These are phyloP conservation scores for Thecocarcelia acutangulata DNA, from an alignment of 2,888 invertebrate species.

Conservation along the genomic window DNA sequence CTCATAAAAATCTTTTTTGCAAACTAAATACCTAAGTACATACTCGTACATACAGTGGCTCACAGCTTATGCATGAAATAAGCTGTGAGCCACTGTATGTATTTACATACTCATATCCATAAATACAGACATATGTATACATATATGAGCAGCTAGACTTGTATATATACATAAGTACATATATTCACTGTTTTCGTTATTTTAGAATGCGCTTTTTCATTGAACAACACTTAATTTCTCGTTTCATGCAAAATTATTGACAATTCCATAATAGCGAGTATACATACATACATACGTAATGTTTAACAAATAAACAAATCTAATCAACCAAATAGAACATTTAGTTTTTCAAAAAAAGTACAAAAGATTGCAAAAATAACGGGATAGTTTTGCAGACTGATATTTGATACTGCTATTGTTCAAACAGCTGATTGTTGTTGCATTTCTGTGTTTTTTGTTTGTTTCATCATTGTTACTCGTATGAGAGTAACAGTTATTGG, in stretches of 20 bases:
- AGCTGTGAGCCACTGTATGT: not conserved
- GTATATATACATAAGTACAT: too few species aligned
- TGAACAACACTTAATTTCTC: not conserved
- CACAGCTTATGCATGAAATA: too few species aligned
- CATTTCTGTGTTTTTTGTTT: not conserved
- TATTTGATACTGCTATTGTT: not conserved
- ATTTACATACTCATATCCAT: not conserved
- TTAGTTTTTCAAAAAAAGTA: not conserved
- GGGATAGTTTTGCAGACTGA: too few species aligned
- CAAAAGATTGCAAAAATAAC: conserved; percentile 21
- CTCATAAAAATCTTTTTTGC: too few species aligned
- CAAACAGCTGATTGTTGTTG: not conserved
- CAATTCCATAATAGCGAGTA: not conserved
- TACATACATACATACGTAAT: too few species aligned
- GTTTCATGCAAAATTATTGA: conserved; percentile 3
- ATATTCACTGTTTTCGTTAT: not conserved
- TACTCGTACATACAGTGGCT: too few species aligned
- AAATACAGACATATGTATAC: too few species aligned
- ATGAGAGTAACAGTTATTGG: not conserved
- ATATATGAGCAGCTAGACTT: too few species aligned
- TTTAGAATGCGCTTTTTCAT: not conserved
- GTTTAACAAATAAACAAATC: not conserved
- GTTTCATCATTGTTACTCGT: too few species aligned
- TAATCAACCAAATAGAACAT: not conserved
- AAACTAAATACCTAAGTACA: too few species aligned